Evolutionary conservation across 30 jellyfish, hydroid and myxozoan species (phyloP), one percentile per base, ranked within the genome.

Genomic region (Catostylus mosaicus): DNA sequence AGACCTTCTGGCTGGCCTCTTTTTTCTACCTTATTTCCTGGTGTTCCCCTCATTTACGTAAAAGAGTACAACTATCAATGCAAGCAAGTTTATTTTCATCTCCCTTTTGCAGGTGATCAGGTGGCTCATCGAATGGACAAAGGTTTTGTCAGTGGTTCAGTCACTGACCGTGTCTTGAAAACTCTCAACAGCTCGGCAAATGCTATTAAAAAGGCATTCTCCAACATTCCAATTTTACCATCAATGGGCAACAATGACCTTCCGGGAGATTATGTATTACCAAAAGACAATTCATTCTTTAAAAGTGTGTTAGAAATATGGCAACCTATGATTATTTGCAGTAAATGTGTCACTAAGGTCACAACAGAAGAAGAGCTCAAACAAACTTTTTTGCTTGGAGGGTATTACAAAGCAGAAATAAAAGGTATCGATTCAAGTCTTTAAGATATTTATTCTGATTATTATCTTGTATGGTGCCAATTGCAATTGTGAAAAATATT

Each of bases 171-270:
- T 11, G 89, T 66, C 0, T 36, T 85, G 24, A 30, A 30, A 20
- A 37, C 73, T 19, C 75, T 85, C 67, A 38, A 50, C 16, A 66
- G n/a, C n/a, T 14, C 80, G 11, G 64, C 69, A 14, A 29, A 29
- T 31, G 75, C 78, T 0, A 31, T 85, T 9, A 31, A 34, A n/a
- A 40, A 30, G 7, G 43, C 29, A 20, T 75, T 85, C 37, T 62
- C 95, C 0, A 47, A 40, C 0, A 73, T 85, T 10, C 95, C 95
- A 1, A 7, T 76, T 29, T 19, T 75, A 29, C 87, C 96, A 47
- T 76, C 82, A 8, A 29, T 86, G 16, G 96, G 96, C 12, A 86
- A 86, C 73, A 86, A 75, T 35, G 96, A 86, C 57, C 82, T 86
- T 10, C 90, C 87, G 22, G 90, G 86, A 12, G 82, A 86, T 32